Conservation (phyloP, 2,113 vertebrate species). For the Chionomys nivalis region DNA sequence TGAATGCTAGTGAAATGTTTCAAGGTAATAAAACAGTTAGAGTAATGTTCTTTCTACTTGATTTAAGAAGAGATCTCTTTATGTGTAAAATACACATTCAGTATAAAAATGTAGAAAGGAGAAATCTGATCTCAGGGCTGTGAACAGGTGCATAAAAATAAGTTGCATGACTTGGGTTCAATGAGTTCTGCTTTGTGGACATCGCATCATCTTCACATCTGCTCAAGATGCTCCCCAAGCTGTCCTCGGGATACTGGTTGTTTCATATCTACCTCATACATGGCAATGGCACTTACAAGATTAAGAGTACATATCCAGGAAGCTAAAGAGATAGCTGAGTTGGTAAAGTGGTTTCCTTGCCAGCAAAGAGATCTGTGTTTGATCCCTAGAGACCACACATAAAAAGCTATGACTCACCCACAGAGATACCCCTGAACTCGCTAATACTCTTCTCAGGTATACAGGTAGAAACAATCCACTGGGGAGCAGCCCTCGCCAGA, state of each 20-base stretch:
- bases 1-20: constrained; percentile 43
- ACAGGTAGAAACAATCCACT: background rate
- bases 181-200: background rate
- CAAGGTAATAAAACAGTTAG: background rate
- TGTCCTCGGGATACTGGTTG: background rate
- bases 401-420: background rate
- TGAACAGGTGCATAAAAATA: background rate
- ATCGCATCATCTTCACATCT: background rate
- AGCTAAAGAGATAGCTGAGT: background rate
- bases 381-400: background rate
- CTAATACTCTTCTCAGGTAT: background rate
- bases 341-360: background rate
- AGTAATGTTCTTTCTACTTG: background rate
- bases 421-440: background rate
- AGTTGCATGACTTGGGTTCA: background rate
- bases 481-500: background rate
- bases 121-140: background rate
- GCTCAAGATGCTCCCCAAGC: background rate
- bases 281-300: background rate
- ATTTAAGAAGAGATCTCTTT: background rate
- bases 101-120: background rate
- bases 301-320: background rate
- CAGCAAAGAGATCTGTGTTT: background rate
- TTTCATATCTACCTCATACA: background rate
- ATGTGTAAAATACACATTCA: background rate